Conservation (phyloP, 2,888 invertebrate species). For the Papilio elwesi region DNA sequence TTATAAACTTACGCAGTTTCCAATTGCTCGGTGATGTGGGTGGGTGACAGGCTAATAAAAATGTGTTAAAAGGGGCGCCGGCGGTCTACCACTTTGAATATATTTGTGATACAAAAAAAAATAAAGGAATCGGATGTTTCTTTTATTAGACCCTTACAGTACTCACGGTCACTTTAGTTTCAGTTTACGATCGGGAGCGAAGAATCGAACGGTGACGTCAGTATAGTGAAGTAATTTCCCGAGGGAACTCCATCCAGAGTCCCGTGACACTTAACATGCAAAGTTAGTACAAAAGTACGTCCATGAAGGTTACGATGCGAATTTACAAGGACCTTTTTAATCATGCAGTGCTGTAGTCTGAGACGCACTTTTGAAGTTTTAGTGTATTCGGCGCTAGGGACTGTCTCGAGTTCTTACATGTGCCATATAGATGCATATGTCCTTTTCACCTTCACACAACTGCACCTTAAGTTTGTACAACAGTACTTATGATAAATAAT, state of each 20-base stretch:
- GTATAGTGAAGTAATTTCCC: conserved; percentile 2
- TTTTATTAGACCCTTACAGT: conserved; percentile 12
- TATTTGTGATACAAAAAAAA: neutral
- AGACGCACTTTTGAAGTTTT: neutral
- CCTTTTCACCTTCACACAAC: too few relatives aligned
- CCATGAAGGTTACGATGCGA: neutral
- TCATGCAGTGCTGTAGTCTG: neutral
- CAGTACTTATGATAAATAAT: too few relatives aligned
- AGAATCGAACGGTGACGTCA: conserved; percentile 21
- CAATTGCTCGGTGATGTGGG: too few relatives aligned
- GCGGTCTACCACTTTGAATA: neutral
- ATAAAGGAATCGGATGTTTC: neutral
- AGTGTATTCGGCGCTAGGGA: too few relatives aligned
- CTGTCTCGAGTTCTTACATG: too few relatives aligned
- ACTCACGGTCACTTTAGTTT: conserved; percentile 15
- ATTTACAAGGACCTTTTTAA: neutral
- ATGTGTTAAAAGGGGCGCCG: neutral
- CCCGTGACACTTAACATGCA: conserved; percentile 19
- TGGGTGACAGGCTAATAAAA: conserved; percentile 2
- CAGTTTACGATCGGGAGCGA: conserved; percentile 2
- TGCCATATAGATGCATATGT: too few relatives aligned
- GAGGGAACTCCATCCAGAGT: neutral
- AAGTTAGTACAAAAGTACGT: conserved; percentile 15
- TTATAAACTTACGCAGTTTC: too few relatives aligned
- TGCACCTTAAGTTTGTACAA: too few relatives aligned